Conservation (phyloP, 2,797 vertebrate genomes). For the Melanotaenia boesemani region DNA sequence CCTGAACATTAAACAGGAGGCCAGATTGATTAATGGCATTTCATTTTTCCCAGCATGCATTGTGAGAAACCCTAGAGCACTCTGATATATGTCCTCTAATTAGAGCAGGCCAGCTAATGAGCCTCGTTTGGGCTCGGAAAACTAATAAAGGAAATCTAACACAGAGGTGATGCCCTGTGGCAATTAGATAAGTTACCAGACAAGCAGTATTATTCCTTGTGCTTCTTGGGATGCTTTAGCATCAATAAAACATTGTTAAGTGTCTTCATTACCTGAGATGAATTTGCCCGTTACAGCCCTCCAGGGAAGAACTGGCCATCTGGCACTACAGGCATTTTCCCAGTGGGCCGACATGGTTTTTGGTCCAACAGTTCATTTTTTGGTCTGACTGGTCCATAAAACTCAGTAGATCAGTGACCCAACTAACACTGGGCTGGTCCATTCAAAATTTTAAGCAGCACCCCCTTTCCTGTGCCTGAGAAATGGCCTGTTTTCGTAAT, state of each 20-base stretch:
- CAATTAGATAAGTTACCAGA: slow-evolving; percentile 83
- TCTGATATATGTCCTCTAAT: slow-evolving; percentile 82
- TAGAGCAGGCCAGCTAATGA: slow-evolving; percentile 79
- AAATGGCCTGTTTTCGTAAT: too few relatives aligned
- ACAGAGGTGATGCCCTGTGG: slow-evolving; percentile 76
- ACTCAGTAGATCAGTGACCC: too few relatives aligned
- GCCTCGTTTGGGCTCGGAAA: slow-evolving; percentile 79
- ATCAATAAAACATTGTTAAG: slow-evolving; percentile 73
- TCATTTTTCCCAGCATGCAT: slow-evolving; percentile 77
- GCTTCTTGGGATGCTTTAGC: slow-evolving; percentile 47
- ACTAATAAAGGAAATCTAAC: slow-evolving; percentile 79
- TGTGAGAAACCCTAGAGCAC: slow-evolving; percentile 71
- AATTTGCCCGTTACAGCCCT: slow-evolving; percentile 63
- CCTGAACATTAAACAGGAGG: slow-evolving; percentile 63
- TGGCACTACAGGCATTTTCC: too few relatives aligned
- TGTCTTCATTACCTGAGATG: slow-evolving; percentile 80
- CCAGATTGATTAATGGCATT: slow-evolving; percentile 77
- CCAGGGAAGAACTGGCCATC: too few relatives aligned
- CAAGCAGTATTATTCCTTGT: slow-evolving; percentile 72
- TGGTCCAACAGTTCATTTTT: too few relatives aligned
- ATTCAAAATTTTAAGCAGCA: too few relatives aligned
- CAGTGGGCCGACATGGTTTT: too few relatives aligned
- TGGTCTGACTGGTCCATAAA: too few relatives aligned
- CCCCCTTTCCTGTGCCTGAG: too few relatives aligned
- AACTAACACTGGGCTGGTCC: too few relatives aligned